Conservation (phyloP, 1,140 invertebrate genomes). For the Polypedilum vanderplanki region DNA sequence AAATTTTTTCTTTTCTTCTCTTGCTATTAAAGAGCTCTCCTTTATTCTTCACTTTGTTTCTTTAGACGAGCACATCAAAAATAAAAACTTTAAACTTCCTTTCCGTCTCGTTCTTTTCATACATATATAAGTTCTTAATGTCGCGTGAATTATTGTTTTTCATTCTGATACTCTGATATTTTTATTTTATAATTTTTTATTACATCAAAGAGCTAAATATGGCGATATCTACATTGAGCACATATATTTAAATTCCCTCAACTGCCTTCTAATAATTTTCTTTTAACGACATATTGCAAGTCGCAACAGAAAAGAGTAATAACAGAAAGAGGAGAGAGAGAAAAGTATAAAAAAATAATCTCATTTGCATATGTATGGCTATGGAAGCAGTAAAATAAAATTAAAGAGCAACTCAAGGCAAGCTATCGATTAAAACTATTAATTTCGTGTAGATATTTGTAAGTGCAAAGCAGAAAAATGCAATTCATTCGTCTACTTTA, state of each 20-base stretch:
- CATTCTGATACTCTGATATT: not conserved
- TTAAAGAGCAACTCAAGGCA: not conserved
- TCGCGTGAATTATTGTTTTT: constrained; percentile 9
- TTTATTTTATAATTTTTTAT: constrained; percentile 9
- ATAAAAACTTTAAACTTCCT: not conserved
- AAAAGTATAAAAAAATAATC: constrained; percentile 14
- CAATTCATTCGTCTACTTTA: no score
- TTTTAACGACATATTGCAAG: not conserved
- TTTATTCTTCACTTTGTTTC: no score
- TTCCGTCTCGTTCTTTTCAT: not conserved
- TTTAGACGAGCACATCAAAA: no score
- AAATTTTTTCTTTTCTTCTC: no score
- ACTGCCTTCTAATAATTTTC: not conserved
- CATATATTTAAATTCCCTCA: not conserved
- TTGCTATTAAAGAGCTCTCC: no score
- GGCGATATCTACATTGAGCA: not conserved
- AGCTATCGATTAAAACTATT: constrained; percentile 5
- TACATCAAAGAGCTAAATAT: not conserved
- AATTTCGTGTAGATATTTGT: not conserved
- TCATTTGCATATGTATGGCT: constrained; percentile 12
- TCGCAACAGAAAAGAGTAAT: not conserved
- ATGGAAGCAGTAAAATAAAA: constrained; percentile 8
- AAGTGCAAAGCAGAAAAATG: not conserved
- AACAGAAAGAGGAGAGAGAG: not conserved
- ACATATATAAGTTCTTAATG: not conserved